Percentiles rank a stretch among this genome's conserved stretches.
Evolutionary conservation across 2,113 vertebrate genomes (phyloP).

Genomic region (Cyanoderma ruficeps): DNA sequence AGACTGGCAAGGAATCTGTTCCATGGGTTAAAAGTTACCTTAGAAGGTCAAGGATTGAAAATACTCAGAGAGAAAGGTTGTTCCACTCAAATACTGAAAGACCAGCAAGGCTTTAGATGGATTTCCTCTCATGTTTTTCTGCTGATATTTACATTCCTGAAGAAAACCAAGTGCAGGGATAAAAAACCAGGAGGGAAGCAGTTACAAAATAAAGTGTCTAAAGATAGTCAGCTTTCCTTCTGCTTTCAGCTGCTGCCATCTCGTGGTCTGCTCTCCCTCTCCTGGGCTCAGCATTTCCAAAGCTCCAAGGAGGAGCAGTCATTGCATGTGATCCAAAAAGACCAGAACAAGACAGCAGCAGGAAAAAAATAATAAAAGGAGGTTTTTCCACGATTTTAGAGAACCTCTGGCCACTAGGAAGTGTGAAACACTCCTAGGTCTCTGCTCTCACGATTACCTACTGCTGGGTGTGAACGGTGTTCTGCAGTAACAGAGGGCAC

Average conservation of each 20-base stretch:
- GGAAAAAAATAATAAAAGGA: neutral
- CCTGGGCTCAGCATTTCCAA: neutral
- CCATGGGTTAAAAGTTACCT: neutral
- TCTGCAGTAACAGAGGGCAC: neutral
- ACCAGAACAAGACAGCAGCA: neutral
- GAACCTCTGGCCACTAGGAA: neutral
- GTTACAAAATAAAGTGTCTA: neutral
- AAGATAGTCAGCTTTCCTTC: neutral
- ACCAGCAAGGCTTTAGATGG: neutral
- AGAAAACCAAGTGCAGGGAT: neutral
- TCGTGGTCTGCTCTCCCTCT: conserved; percentile 1
- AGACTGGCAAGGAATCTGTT: neutral
- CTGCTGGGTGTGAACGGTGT: neutral
- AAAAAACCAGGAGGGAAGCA: neutral
- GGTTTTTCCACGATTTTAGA: neutral
- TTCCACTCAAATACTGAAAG: neutral
- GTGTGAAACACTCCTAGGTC: neutral
- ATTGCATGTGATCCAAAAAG: rapidly evolving
- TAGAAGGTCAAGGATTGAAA: neutral
- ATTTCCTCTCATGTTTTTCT: neutral
- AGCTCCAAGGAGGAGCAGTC: rapidly evolving
- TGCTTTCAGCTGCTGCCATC: conserved; percentile 51
- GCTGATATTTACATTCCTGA: conserved; percentile 8
- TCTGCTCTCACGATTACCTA: rapidly evolving
- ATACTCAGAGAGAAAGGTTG: neutral